Conservation (phyloP, 2,888 invertebrate genomes). For the Seira musarum region DNA sequence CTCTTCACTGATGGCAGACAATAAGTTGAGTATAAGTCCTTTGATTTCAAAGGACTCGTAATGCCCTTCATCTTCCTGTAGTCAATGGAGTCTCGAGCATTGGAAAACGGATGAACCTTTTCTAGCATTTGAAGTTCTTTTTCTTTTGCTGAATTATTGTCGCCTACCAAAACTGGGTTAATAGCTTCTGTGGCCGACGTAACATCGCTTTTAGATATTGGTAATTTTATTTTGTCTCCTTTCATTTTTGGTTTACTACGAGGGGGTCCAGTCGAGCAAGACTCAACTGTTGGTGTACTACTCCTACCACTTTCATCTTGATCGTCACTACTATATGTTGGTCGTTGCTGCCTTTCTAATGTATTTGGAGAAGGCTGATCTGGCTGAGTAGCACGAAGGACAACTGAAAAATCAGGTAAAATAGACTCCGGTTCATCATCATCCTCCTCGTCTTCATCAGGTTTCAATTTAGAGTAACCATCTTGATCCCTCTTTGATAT, state of each 20-base stretch:
- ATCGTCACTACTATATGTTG: constrained; percentile 39
- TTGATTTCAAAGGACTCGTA: constrained; percentile 61
- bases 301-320: constrained; percentile 53
- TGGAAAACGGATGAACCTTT: constrained; percentile 81
- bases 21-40: constrained; percentile 65
- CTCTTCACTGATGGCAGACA: constrained; percentile 28
- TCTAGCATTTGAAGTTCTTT: constrained; percentile 71
- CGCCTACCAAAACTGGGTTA: constrained; percentile 42
- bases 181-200: constrained; percentile 40
- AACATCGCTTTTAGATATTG: not conserved
- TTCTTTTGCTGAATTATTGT: not conserved
- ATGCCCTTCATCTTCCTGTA: constrained; percentile 64
- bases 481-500: constrained; percentile 46
- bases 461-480: constrained; percentile 62
- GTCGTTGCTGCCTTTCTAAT: constrained; percentile 35
- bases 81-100: constrained; percentile 80
- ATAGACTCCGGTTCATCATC: constrained; percentile 73
- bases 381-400: constrained; percentile 23
- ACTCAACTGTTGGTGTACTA: constrained; percentile 62
- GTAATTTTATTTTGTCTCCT: not conserved
- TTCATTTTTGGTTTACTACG: not conserved
- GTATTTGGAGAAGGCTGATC: constrained; percentile 34
- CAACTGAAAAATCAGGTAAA: constrained; percentile 35
- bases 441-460: constrained; percentile 72
- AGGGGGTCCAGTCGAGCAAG: constrained; percentile 19